These are phyloP conservation scores for Melolontha melolontha DNA, from an alignment of 2,888 invertebrate genomes.

Conservation along the genomic window DNA sequence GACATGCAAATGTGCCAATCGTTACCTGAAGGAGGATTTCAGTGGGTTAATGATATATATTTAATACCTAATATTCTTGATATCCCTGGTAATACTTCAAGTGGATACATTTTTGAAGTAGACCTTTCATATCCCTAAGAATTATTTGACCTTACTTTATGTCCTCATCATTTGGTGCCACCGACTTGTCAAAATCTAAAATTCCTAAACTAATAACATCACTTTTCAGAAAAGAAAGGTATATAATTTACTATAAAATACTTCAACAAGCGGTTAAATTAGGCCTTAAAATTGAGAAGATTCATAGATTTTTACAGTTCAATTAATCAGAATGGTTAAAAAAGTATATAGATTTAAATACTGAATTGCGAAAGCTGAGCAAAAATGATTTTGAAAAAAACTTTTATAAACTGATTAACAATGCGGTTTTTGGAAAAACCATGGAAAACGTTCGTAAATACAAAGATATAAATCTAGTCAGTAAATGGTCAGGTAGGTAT, in stretches of 20 bases:
- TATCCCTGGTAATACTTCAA: conserved; percentile 21
- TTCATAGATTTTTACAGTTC: conserved; percentile 58
- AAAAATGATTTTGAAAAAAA: conserved; percentile 42
- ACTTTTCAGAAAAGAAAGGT: too few relatives aligned
- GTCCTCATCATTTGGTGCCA: conserved; percentile 49
- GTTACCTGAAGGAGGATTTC: too few relatives aligned
- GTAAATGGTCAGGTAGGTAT: conserved; percentile 33
- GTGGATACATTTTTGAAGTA: conserved; percentile 58
- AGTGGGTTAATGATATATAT: conserved; percentile 17
- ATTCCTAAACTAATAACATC: conserved; percentile 51
- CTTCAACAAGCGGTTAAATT: conserved; percentile 51
- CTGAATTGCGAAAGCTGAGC: conserved; percentile 51
- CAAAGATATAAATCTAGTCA: conserved; percentile 23
- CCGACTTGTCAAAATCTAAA: conserved; percentile 45
- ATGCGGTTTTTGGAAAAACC: conserved; percentile 38
- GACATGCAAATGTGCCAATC: too few relatives aligned
- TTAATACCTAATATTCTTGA: conserved; percentile 23
- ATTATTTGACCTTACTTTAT: conserved; percentile 55
- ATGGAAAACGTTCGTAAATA: conserved; percentile 35
- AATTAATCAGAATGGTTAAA: conserved; percentile 58
- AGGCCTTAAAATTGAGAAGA: conserved; percentile 52
- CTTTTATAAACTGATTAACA: conserved; percentile 26
- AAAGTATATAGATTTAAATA: conserved; percentile 61
- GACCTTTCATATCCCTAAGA: conserved; percentile 51
- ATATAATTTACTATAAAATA: conserved; percentile 52